A percentile compares a stretch with the other conserved stretches of the same genome.
Conservation (phyloP, 2,888 invertebrate species). For the Conchocele bisecta region DNA sequence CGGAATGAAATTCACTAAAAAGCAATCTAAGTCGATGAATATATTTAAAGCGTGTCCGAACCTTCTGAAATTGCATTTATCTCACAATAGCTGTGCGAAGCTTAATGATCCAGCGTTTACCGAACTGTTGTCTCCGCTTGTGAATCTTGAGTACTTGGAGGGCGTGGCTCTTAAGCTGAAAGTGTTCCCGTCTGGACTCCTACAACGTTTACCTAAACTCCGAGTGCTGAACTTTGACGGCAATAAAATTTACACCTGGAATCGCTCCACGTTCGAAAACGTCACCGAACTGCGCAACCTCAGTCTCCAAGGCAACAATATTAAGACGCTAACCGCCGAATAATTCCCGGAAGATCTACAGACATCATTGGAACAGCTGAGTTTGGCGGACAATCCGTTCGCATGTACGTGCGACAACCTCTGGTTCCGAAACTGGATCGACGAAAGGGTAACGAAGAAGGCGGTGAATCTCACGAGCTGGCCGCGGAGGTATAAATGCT, state of each 20-base stretch:
- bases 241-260: neutral
- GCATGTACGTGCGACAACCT: slow-evolving; percentile 22
- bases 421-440: slow-evolving; percentile 28
- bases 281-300: neutral
- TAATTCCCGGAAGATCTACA: slow-evolving; percentile 4
- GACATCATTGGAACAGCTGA: neutral
- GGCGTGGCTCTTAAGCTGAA: neutral
- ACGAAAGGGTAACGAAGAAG: too few relatives aligned
- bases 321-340: neutral
- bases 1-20: neutral
- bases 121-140: slow-evolving; percentile 6
- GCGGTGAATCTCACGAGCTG: neutral
- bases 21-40: too few relatives aligned
- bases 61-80: too few relatives aligned
- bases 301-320: slow-evolving; percentile 5
- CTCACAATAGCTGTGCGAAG: too few relatives aligned
- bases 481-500: neutral
- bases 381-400: slow-evolving; percentile 17
- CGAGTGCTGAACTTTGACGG: neutral
- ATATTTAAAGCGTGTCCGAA: too few relatives aligned
- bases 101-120: neutral
- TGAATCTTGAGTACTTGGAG: too few relatives aligned
- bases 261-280: neutral
- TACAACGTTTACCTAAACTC: neutral
- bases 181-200: neutral